phyloP scores from a whole-genome alignment of 2,113 vertebrate genomes.

The Vidua chalybeata region DNA sequence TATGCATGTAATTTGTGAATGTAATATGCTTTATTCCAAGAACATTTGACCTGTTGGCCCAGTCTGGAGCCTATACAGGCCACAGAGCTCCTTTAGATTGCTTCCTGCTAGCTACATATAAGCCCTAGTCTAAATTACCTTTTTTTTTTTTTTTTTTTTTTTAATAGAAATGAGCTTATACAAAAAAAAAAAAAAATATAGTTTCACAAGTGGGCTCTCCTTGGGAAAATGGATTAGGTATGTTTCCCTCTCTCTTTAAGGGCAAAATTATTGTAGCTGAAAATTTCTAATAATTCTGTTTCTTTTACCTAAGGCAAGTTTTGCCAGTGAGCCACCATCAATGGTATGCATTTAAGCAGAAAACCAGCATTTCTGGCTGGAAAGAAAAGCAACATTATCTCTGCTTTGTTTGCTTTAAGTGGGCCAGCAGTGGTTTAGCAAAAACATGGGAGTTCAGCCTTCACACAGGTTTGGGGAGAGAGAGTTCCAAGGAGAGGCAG shows the following conservation, averaged over 20 bases:
- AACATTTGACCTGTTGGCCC: background rate
- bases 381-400: constrained; percentile 66
- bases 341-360: constrained; percentile 59
- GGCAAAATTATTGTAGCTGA: constrained; percentile 23
- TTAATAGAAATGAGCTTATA: background rate
- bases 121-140: background rate
- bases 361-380: constrained; percentile 64
- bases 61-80: background rate
- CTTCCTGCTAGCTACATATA: background rate
- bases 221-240: background rate
- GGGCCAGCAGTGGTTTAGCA: constrained; percentile 17
- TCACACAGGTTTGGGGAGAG: background rate
- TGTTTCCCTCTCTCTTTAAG: constrained; percentile 21
- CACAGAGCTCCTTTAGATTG: background rate
- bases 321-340: constrained; percentile 41
- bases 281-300: constrained; percentile 57
- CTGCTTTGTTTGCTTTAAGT: constrained; percentile 39
- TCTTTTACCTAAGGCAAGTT: constrained; percentile 65
- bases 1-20: background rate
- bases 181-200: background rate
- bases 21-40: background rate
- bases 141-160: background rate
- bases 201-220: background rate
- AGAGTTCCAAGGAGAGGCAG: background rate
- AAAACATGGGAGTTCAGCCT: constrained; percentile 5